These are phyloP conservation scores for Micrastur ruficollis DNA, from an alignment of 2,797 vertebrate genomes.

Conservation along the genomic window DNA sequence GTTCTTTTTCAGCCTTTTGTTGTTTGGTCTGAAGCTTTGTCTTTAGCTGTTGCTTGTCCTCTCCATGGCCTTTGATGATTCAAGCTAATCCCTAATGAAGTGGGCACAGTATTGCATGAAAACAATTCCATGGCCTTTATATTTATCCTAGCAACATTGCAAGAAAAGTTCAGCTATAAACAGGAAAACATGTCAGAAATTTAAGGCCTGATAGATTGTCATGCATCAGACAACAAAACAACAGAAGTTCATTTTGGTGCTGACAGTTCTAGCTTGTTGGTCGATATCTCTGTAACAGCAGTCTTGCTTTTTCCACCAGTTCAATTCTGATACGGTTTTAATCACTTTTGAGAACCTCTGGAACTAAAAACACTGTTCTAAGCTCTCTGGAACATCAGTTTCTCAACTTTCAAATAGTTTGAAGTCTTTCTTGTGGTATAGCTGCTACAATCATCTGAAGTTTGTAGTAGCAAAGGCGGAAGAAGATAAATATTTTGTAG, in stretches of 20 bases:
- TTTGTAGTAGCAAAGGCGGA: not conserved
- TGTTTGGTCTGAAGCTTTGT: not conserved
- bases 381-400: not conserved
- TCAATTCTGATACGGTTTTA: not conserved
- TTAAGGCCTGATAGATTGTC: not conserved
- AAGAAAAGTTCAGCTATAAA: not conserved
- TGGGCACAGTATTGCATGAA: not conserved
- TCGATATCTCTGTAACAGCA: not conserved
- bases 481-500: fast-evolving
- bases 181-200: not conserved
- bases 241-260: not conserved
- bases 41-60: not conserved
- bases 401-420: not conserved
- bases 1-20: not conserved
- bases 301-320: not conserved
- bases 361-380: not conserved
- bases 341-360: not conserved
- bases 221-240: not conserved
- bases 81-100: not conserved
- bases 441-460: fast-evolving
- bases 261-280: not conserved
- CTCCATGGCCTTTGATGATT: not conserved
- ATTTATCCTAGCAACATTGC: not conserved
- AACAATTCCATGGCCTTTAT: not conserved
- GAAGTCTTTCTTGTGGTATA: not conserved